Base-by-base conservation (phyloP, 1,140 invertebrate genomes). In the Drosophila nebulosa region DNA sequence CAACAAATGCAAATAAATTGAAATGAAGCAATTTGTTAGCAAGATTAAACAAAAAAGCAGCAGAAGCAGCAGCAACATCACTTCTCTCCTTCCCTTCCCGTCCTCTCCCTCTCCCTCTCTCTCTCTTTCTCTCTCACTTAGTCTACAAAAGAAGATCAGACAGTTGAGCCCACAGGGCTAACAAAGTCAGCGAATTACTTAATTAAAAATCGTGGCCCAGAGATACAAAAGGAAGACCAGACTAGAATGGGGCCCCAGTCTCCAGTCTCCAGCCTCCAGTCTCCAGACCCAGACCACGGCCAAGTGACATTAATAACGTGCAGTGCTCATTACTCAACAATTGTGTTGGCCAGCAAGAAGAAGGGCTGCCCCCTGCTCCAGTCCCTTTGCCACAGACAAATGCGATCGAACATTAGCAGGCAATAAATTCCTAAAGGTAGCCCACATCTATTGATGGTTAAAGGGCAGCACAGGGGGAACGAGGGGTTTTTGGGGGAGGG, bases 171-270 rank as follows among this genome's bases (percentile, higher is more conserved):
- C 69, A 69, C 51, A 78, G 80, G 77, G 72, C 74, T 72, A 78
- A 81, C 80, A 85, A 86, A 89, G 85, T 85, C 80, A 89, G 72
- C 86, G 80, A 85, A 90, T 90, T 88, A 90, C 88, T 90, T 90
- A 90, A 90, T 90, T 90, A 90, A 90, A 90, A 90, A 80, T 80
- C 88, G 86, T 88, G 86, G 73, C 71, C 70, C 74, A 65, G 36
- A 65, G 74, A 70, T 66, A 63, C 69, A 72, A 46, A 46, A 46
- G 39, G 18, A 39, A 76, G 73, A 64, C 26, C 58, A 64, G 63
- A 62, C 68, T 21, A 59, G 70, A 51, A 56, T 36, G 46, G 55
- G 51, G n/a, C 30, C 36, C 42, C 59, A 30, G 46, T 27, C 62
- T 18, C 55, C n/a, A n/a, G n/a, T n/a, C n/a, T n/a, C 18, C 5